Evolutionary conservation across 2,888 invertebrate genomes (phyloP).

Genomic region (Acanthacorydalis orientalis): DNA sequence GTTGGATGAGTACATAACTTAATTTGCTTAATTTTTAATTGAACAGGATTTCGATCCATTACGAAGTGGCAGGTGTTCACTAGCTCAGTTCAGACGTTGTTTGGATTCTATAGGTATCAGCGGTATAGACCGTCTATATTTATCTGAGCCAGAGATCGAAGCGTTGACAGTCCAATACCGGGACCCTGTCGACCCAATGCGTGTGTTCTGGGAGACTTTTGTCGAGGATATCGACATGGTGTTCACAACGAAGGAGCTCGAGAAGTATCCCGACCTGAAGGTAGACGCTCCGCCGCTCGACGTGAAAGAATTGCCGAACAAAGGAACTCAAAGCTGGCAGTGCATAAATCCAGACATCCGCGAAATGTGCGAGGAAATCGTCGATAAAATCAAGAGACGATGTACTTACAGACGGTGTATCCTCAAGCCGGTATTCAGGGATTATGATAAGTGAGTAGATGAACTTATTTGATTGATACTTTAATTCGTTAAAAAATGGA

Average conservation of each 20-base stretch:
- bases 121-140: constrained; percentile 31
- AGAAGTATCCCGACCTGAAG: background rate
- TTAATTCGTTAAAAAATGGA: no score
- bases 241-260: constrained; percentile 20
- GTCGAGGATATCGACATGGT: constrained; percentile 61
- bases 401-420: constrained; percentile 42
- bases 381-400: constrained; percentile 43
- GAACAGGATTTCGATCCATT: constrained; percentile 50
- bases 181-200: constrained; percentile 50
- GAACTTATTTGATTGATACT: no score
- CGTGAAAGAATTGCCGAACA: constrained; percentile 28
- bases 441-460: constrained; percentile 44
- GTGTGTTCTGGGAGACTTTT: constrained; percentile 60
- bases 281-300: constrained; percentile 37
- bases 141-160: constrained; percentile 44
- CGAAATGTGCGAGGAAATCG: constrained; percentile 40
- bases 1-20: no score
- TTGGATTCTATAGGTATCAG: constrained; percentile 49
- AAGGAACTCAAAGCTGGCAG: constrained; percentile 33
- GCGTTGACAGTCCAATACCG: constrained; percentile 47
- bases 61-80: constrained; percentile 48
- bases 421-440: constrained; percentile 49
- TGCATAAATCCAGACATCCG: constrained; percentile 20
- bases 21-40: no score
- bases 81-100: constrained; percentile 53